Evolutionary conservation across 2,888 invertebrate genomes (phyloP).

Genomic region (Catocala fraxini): DNA sequence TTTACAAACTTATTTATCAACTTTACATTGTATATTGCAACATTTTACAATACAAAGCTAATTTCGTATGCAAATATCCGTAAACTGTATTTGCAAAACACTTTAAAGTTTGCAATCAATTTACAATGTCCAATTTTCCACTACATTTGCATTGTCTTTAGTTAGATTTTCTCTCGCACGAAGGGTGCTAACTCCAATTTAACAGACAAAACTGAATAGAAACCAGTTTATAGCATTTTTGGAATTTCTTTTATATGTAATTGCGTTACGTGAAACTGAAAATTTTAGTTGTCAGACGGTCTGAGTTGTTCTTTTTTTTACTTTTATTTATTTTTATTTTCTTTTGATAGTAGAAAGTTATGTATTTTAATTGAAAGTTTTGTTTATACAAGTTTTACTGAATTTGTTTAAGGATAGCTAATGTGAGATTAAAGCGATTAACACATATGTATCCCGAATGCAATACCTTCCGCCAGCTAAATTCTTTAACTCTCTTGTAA

Average conservation of each 20-base stretch:
- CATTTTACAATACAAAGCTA: constrained; percentile 26
- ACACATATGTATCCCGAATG: no score
- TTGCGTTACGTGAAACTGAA: constrained; percentile 22
- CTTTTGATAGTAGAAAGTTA: no score
- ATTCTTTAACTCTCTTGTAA: no score
- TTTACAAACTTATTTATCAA: background rate
- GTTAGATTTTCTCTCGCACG: constrained; percentile 47
- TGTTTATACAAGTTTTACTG: no score
- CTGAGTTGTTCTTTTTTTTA: background rate
- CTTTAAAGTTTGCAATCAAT: constrained; percentile 38
- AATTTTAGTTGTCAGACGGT: background rate
- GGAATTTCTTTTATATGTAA: constrained; percentile 38
- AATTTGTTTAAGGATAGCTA: no score
- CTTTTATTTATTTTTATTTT: background rate
- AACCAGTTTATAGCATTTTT: constrained; percentile 27
- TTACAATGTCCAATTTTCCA: constrained; percentile 67
- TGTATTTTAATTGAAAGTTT: no score
- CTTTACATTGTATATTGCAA: background rate
- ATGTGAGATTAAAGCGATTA: no score
- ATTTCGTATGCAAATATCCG: constrained; percentile 21
- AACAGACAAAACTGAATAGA: constrained; percentile 40
- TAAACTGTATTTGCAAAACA: constrained; percentile 17
- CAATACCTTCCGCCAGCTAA: no score
- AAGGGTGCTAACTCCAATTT: constrained; percentile 48
- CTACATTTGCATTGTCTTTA: constrained; percentile 62